Evolutionary conservation across 92 coral and sea anemone species (phyloP), one percentile per base, ranked within the genome.

Genomic region (Epizoanthus fatuus): DNA sequence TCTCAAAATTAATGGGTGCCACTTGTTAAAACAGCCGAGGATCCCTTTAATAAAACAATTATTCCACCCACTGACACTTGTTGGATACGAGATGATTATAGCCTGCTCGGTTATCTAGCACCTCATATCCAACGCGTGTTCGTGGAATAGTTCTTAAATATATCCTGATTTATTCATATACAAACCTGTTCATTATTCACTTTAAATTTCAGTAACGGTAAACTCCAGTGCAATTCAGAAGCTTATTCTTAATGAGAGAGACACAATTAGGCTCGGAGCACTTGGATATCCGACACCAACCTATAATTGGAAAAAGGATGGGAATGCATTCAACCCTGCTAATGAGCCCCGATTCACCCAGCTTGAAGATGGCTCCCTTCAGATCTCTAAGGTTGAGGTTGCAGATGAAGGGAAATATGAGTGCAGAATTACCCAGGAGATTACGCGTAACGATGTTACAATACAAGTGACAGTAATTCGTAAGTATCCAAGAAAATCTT

Each of bases 361-460:
- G 47, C 71, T 40, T n/a, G 83, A 60, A 22, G 83, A 78, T 64
- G 72, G 83, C 29, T 60, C 70, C 4, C 72, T 78, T 11, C 37
- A 78, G 11, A 78, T 78, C 29, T 40, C 70, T 3, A 62, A 60
- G 12, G 71, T 78, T n/a, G 72, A 60, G 70, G 11, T 60, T 19
- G 59, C 19, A 12, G 83, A 78, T 78, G 83, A 42, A 78, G 83
- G 83, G 25, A 60, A 78, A 47, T 78, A 78, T 63, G 71, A 59
- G 10, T 78, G 83, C 16, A 17, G 13, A 13, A 63, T 78, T 59
- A 59, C 40, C 17, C 83, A 78, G 53, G 69, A 53, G 13, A 42
- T 42, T 60, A 38, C 29, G 14, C 38, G 9, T 10, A 14, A 39
- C 11, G 59, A 19, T 45, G 83, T 59, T 17, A 29, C 71, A 35